Percentiles rank a stretch among this genome's conserved stretches.
Evolutionary conservation across 2,888 invertebrate genomes (phyloP).

Genomic region (Sinodicranocentrus sp.): DNA sequence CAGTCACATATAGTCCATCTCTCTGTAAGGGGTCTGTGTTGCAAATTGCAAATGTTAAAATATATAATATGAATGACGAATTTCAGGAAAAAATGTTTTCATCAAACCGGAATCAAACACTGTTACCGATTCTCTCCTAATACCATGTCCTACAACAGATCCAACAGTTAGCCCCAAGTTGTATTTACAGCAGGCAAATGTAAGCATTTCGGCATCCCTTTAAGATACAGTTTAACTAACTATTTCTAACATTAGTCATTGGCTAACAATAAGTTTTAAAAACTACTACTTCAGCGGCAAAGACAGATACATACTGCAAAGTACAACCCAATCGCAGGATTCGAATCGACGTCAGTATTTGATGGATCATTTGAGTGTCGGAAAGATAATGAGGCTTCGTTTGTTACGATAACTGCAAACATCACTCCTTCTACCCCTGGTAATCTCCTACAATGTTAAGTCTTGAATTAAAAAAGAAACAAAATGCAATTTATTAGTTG

Average conservation of each 20-base stretch:
- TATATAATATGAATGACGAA: too few species aligned
- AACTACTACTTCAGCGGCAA: too few species aligned
- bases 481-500: too few species aligned
- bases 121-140: slow-evolving; percentile 16
- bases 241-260: too few species aligned
- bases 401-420: background rate
- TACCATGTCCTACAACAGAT: slow-evolving; percentile 51
- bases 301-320: background rate
- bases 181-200: background rate
- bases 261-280: too few species aligned
- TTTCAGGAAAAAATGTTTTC: too few species aligned
- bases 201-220: too few species aligned
- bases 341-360: background rate
- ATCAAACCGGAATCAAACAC: background rate
- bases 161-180: background rate
- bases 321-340: slow-evolving; percentile 4
- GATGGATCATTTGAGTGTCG: slow-evolving; percentile 1
- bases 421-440: background rate
- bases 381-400: background rate
- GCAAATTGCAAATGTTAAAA: too few species aligned
- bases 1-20: too few species aligned
- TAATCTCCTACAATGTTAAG: background rate
- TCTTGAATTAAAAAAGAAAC: too few species aligned
- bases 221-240: too few species aligned
- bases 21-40: too few species aligned